Percentiles rank a stretch among this genome's conserved stretches.
Evolutionary conservation across 2,797 vertebrate genomes (phyloP).

Genomic region (Halcyon badia): DNA sequence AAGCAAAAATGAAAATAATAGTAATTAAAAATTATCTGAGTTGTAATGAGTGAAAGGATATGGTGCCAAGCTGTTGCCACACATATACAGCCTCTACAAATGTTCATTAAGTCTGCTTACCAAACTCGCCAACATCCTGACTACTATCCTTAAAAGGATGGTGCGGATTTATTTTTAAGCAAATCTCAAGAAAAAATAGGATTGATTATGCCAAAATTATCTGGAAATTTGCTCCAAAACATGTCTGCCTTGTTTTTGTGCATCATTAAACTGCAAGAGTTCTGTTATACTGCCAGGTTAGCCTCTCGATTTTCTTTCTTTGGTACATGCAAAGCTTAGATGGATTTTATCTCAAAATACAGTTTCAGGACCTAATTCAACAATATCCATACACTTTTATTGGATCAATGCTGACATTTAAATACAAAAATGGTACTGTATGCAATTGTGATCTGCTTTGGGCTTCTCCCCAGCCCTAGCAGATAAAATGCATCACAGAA

Average conservation of each 20-base stretch:
- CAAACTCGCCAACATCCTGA: not conserved
- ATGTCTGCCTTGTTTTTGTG: not conserved
- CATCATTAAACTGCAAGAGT: not conserved
- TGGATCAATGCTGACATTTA: not conserved
- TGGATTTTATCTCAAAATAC: not conserved
- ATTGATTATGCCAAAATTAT: not conserved
- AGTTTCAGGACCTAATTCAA: not conserved
- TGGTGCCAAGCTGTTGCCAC: not conserved
- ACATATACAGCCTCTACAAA: not conserved
- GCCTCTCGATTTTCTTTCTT: not conserved
- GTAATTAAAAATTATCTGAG: not conserved
- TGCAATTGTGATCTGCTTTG: not conserved
- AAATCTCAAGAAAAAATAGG: not conserved
- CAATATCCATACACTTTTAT: not conserved
- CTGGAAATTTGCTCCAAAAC: not conserved
- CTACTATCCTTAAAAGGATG: not conserved
- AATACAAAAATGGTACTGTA: not conserved
- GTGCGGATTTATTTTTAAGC: not conserved
- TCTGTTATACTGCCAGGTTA: not conserved
- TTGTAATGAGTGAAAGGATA: not conserved
- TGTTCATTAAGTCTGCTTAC: not conserved
- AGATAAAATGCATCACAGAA: not conserved
- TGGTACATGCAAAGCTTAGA: not conserved
- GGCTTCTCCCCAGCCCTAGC: not conserved
- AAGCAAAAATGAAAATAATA: slow-evolving; percentile 12